Base-by-base conservation (phyloP, 1,140 invertebrate species). In the Phymorhynchus buccinoides region DNA sequence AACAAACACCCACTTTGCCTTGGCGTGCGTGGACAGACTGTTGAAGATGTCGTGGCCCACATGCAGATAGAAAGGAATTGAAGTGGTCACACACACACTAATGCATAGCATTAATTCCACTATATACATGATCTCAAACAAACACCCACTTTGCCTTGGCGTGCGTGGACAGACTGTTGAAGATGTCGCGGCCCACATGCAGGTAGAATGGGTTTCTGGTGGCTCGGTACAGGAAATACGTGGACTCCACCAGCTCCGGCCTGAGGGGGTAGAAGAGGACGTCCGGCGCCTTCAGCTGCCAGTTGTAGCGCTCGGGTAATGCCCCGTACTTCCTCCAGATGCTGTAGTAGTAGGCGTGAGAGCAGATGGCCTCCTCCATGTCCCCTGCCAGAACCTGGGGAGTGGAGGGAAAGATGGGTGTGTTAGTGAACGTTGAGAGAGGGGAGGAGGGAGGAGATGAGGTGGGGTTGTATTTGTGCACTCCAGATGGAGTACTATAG, bases 131-230 rank as follows among this genome's bases (percentile, higher is more conserved):
- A n/a, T n/a, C n/a, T n/a, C n/a, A n/a, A n/a, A n/a, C n/a, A n/a
- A n/a, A 37, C 6, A 88, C 93, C 89, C 88, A 94, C 93, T 94
- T 90, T 30, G 94, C 94, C 92, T 94, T 95, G 6, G 95, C 94
- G 88, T 95, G 88, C 52, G 94, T 93, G 87, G 96, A 95, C n/a
- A 96, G 90, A 89, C 94, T 95, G 62, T 95, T 92, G 44, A 96
- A 90, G 62, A 96, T 95, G 85, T 96, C 95, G 73, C 93, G 90
- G 3, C 96, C 96, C 81, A 96, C 96, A 90, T 96, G 95, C 75
- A 96, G 93, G 91, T 96, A 96, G 90, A 96, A 96, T 56, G 95
- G 96, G 92, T 95, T 96, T 90, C 95, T 95, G 1, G 96, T 96
- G 6, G 96, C 96, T 91, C 94, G 94, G 91, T 96, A 96, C 16